A percentile compares a stretch with the other conserved stretches of the same genome.
Evolutionary conservation across 2,113 vertebrate species (phyloP).

Genomic region (Macquaria ambigua): DNA sequence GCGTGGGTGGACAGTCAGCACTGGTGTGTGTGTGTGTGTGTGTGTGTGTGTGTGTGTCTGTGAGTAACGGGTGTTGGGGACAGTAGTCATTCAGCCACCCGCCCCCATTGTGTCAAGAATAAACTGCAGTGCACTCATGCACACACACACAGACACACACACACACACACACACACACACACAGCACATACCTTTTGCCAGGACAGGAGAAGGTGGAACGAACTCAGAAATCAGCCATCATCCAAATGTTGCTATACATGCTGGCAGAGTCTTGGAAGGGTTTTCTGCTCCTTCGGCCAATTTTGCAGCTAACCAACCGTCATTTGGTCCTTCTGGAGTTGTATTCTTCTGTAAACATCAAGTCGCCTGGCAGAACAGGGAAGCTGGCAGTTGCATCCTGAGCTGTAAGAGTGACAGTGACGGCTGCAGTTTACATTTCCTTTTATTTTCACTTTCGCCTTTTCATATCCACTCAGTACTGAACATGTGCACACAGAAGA

Average conservation of each 20-base stretch:
- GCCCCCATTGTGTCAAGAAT: constrained; percentile 67
- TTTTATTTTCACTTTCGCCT: too few relatives aligned
- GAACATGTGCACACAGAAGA: too few relatives aligned
- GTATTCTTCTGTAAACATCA: constrained; percentile 39
- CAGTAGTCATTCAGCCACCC: constrained; percentile 72
- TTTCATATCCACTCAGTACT: not conserved
- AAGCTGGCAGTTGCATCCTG: not conserved
- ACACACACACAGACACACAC: constrained; percentile 39
- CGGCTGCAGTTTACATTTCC: not conserved
- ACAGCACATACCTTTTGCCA: constrained; percentile 24
- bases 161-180: constrained; percentile 44
- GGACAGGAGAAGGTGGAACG: constrained; percentile 16
- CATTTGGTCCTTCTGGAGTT: constrained; percentile 24
- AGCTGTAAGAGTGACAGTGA: constrained; percentile 7
- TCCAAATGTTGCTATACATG: not conserved
- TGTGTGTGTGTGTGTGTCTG: constrained; percentile 44
- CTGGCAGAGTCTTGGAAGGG: constrained; percentile 6
- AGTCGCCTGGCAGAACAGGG: constrained; percentile 2
- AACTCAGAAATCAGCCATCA: constrained; percentile 8
- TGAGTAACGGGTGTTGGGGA: constrained; percentile 60
- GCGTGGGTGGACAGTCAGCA: constrained; percentile 60
- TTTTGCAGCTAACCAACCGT: constrained; percentile 13
- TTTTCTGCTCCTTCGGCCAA: constrained; percentile 17
- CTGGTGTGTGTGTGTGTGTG: constrained; percentile 31
- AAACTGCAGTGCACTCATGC: constrained; percentile 41